phyloP scores from a whole-genome alignment of 2,888 invertebrate species.

The Mythimna loreyi region DNA sequence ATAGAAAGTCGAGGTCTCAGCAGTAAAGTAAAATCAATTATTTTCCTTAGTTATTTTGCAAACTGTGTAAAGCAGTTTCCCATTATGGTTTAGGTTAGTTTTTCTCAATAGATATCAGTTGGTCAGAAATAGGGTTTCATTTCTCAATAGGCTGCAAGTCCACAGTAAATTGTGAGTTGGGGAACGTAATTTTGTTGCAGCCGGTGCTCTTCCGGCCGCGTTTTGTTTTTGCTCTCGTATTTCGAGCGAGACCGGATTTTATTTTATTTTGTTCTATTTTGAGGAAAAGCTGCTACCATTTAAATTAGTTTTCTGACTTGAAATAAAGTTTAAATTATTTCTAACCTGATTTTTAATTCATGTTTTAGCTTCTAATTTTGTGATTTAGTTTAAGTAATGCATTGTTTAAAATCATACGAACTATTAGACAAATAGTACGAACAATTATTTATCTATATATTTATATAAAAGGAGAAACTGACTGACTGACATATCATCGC shows the following conservation, averaged over 20 bases:
- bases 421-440: too few species aligned
- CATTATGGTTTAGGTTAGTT: not conserved
- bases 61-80: not conserved
- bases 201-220: constrained; percentile 24
- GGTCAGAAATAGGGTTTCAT: not conserved
- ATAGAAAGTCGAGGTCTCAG: too few species aligned
- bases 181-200: constrained; percentile 54
- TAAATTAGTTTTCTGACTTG: constrained; percentile 27
- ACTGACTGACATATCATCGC: too few species aligned
- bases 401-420: too few species aligned
- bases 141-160: not conserved
- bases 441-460: too few species aligned
- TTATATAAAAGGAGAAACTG: too few species aligned
- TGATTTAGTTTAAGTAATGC: not conserved
- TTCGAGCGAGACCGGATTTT: constrained; percentile 24
- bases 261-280: constrained; percentile 51
- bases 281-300: constrained; percentile 30
- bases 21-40: not conserved
- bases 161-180: constrained; percentile 51
- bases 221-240: constrained; percentile 47
- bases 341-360: not conserved
- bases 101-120: not conserved
- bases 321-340: constrained; percentile 17
- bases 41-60: not conserved
- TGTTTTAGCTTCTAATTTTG: not conserved